phyloP scores from a whole-genome alignment of 2,113 vertebrate genomes.

The Macrotus californicus region DNA sequence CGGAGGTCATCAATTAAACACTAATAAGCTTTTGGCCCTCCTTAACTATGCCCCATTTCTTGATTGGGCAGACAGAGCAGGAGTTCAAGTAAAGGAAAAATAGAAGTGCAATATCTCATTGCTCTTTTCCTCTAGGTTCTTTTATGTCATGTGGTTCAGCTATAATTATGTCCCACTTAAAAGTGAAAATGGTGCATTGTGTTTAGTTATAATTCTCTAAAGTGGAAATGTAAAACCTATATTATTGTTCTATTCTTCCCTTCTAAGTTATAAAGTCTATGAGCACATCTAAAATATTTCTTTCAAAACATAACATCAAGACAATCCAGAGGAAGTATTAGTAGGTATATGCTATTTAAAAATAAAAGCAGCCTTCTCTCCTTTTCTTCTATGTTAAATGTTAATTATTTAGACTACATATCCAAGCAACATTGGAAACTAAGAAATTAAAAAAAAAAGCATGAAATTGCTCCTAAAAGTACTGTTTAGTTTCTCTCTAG shows the following conservation, averaged over 20 bases:
- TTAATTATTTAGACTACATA: constrained; percentile 47
- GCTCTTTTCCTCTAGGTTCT: not conserved
- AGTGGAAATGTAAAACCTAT: not conserved
- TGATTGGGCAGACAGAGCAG: not conserved
- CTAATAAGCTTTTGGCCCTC: not conserved
- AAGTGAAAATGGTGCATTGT: not conserved
- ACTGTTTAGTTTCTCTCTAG: not conserved
- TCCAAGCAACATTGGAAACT: not conserved
- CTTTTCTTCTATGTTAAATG: not conserved
- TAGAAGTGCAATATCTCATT: not conserved
- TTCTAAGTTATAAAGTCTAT: too few species aligned
- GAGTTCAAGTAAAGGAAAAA: not conserved
- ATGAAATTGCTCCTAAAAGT: constrained; percentile 31
- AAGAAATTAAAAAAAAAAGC: not conserved
- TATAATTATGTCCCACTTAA: constrained; percentile 6
- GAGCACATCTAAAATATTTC: too few species aligned
- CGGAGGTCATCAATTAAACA: not conserved
- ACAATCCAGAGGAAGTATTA: too few species aligned
- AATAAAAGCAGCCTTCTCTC: not conserved
- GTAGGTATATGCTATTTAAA: not conserved
- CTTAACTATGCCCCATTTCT: not conserved
- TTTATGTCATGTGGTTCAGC: not conserved
- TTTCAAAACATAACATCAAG: too few species aligned
- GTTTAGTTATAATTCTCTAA: not conserved
- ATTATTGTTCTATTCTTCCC: not conserved